These are phyloP conservation scores for Sphecodes monilicornis DNA, from an alignment of 2,888 invertebrate genomes.

Conservation along the genomic window DNA sequence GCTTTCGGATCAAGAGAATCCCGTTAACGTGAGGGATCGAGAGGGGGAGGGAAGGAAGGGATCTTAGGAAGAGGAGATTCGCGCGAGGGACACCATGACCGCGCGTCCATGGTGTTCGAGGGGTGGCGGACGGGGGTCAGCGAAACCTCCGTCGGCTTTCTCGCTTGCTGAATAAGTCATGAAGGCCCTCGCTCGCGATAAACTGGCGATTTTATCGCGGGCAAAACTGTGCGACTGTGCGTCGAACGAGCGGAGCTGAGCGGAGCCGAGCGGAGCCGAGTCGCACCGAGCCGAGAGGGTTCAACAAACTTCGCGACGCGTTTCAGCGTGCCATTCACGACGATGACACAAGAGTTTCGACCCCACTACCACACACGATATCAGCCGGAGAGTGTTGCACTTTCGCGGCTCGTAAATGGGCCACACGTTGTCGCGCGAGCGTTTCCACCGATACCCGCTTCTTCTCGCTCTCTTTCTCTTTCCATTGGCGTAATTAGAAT, in stretches of 20 bases:
- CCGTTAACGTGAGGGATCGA: background rate
- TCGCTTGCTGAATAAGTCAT: conserved; percentile 44
- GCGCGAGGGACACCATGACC: background rate
- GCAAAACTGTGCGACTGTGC: conserved; percentile 45
- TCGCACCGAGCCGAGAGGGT: conserved; percentile 35
- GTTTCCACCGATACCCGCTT: conserved; percentile 3
- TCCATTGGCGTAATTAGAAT: too few species aligned
- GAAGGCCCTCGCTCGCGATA: conserved; percentile 37
- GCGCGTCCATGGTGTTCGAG: background rate
- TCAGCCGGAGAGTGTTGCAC: conserved; percentile 33
- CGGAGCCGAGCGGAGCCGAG: background rate
- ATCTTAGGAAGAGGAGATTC: background rate
- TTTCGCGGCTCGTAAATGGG: conserved; percentile 50
- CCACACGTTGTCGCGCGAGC: conserved; percentile 18
- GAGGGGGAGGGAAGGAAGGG: background rate
- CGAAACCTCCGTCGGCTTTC: conserved; percentile 7
- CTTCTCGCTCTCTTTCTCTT: background rate
- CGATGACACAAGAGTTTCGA: conserved; percentile 49
- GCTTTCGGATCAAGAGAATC: background rate
- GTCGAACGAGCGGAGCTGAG: conserved; percentile 33
- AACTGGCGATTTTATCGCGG: conserved; percentile 53
- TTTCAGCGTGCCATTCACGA: conserved; percentile 56
- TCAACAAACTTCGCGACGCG: conserved; percentile 48
- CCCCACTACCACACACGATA: conserved; percentile 13
- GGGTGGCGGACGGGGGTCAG: conserved; percentile 11